These are phyloP conservation scores for Charaxes varanes DNA, from an alignment of 1,140 invertebrate species.

Conservation along the genomic window DNA sequence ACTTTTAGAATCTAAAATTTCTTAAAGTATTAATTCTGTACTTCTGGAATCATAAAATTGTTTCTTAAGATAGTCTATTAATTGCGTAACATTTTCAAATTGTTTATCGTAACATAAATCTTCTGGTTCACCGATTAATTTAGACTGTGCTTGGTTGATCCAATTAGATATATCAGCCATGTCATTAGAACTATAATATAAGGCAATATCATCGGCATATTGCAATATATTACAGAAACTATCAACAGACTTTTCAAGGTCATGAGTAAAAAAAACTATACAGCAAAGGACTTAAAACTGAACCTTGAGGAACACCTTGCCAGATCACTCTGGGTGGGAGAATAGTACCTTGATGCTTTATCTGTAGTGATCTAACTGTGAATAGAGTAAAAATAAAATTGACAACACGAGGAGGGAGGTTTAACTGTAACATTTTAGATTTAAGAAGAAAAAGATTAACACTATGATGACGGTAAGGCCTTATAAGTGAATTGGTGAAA, in stretches of 20 bases:
- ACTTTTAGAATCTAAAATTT: too few species aligned
- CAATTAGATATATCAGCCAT: not conserved
- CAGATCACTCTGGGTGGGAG: constrained; percentile 2
- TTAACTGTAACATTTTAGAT: constrained; percentile 13
- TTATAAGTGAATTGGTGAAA: too few species aligned
- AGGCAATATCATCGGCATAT: constrained; percentile 1
- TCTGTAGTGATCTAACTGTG: not conserved
- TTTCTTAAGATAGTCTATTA: too few species aligned
- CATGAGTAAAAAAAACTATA: not conserved
- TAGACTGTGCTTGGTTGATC: too few species aligned
- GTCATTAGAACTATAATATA: not conserved
- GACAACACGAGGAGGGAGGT: constrained; percentile 12
- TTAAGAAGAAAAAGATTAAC: constrained; percentile 19
- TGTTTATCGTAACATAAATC: too few species aligned
- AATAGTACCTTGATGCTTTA: constrained; percentile 1
- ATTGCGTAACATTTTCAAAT: too few species aligned
- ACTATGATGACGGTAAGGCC: too few species aligned
- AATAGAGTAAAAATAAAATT: constrained; percentile 16
- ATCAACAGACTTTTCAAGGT: not conserved
- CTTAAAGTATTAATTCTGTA: too few species aligned
- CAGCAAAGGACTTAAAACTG: not conserved
- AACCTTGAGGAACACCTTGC: constrained; percentile 5
- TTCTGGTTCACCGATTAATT: too few species aligned
- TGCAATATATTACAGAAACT: not conserved
- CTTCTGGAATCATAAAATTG: too few species aligned